phyloP scores from a whole-genome alignment of 2,113 vertebrate species.

The Malaclemys terrapin region DNA sequence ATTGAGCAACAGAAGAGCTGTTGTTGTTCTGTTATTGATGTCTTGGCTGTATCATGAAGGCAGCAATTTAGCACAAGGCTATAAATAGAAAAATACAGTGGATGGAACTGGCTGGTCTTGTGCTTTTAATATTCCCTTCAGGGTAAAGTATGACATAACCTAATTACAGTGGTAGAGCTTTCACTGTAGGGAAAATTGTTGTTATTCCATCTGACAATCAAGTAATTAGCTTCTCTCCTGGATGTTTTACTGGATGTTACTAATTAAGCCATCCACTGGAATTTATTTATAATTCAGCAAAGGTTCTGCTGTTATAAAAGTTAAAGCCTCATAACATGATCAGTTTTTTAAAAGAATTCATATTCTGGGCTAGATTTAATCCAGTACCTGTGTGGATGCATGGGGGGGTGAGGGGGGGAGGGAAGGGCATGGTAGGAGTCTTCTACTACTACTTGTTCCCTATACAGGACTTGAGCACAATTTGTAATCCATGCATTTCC shows the following conservation, averaged over 20 bases:
- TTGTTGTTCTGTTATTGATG: conserved; percentile 67
- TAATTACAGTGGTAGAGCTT: conserved; percentile 78
- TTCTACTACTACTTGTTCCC: not conserved
- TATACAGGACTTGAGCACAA: not conserved
- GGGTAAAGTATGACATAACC: conserved; percentile 78
- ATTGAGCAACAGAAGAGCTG: conserved; percentile 57
- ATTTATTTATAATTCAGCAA: conserved; percentile 75
- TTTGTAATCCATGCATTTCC: not conserved
- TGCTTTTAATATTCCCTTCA: conserved; percentile 78
- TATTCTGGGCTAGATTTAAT: not conserved
- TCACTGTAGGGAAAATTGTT: conserved; percentile 76
- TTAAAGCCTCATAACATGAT: not conserved
- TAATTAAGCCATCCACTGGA: conserved; percentile 74
- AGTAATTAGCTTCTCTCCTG: conserved; percentile 80
- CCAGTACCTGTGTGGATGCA: not conserved
- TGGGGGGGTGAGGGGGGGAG: not conserved
- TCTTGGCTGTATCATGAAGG: conserved; percentile 64
- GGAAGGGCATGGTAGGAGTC: not conserved
- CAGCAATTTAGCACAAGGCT: conserved; percentile 71
- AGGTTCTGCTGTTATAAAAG: not conserved
- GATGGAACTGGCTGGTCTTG: conserved; percentile 63
- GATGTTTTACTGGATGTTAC: conserved; percentile 69
- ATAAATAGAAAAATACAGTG: conserved; percentile 76
- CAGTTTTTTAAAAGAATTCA: not conserved
- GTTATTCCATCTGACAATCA: conserved; percentile 81